phyloP scores from a whole-genome alignment of 92 coral and sea anemone species.

The Porites cylindrica region DNA sequence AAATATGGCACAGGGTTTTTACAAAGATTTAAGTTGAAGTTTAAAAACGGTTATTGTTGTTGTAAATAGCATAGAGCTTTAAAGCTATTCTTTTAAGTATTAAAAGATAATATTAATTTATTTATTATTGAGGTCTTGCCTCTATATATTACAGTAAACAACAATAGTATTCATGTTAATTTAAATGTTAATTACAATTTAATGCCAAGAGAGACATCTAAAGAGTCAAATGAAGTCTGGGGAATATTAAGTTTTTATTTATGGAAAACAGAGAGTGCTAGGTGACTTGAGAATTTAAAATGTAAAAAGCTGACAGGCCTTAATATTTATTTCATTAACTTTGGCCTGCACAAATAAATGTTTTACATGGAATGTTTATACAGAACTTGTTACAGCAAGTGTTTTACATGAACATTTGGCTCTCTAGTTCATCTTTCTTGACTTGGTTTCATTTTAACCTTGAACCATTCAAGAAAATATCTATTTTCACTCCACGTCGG shows the following conservation, averaged over 20 bases:
- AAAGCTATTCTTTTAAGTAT: conserved; percentile 19
- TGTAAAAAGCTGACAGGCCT: background rate
- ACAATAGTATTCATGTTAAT: conserved; percentile 3
- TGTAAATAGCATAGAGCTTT: conserved; percentile 32
- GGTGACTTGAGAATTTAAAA: conserved; percentile 5
- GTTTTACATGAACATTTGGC: conserved; percentile 15
- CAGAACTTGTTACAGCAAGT: background rate
- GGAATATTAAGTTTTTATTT: conserved; percentile 19
- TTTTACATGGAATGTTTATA: background rate
- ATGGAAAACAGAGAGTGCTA: background rate
- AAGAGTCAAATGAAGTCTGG: conserved; percentile 39
- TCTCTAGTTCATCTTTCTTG: conserved; percentile 16
- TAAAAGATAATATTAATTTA: conserved; percentile 31
- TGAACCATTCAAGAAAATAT: no score
- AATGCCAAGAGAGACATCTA: conserved; percentile 17
- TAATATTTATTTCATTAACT: conserved; percentile 26
- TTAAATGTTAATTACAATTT: background rate
- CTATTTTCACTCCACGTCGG: no score
- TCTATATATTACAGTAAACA: background rate
- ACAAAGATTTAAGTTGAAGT: background rate
- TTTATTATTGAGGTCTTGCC: conserved; percentile 39
- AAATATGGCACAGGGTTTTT: background rate
- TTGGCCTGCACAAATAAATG: conserved; percentile 13
- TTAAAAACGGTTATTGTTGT: background rate
- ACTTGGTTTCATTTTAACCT: background rate